Conservation (phyloP, 2,113 vertebrate genomes). For the Aptenodytes forsteri region DNA sequence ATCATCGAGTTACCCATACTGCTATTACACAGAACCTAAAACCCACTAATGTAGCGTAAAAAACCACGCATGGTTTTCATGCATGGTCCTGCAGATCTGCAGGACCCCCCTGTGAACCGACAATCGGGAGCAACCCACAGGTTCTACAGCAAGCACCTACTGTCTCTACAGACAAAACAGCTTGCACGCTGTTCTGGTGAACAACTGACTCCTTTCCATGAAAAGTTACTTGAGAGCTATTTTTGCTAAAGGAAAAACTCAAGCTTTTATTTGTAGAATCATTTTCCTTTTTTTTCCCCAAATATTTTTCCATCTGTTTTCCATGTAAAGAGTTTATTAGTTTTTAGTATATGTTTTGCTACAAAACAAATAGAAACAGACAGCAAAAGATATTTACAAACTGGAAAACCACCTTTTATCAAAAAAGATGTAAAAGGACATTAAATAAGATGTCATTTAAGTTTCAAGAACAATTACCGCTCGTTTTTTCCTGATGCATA, state of each 20-base stretch:
- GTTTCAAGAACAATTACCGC: slow-evolving; percentile 32
- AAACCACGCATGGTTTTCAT: too few species aligned
- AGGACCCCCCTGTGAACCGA: accelerated
- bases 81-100: too few species aligned
- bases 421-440: too few species aligned
- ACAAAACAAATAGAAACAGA: too few species aligned
- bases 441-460: too few species aligned
- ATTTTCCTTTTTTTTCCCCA: too few species aligned
- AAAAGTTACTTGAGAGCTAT: neutral
- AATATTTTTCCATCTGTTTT: neutral
- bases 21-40: too few species aligned
- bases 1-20: too few species aligned
- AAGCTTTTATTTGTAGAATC: neutral
- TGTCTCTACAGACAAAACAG: neutral
- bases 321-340: accelerated
- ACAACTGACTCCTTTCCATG: neutral
- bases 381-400: too few species aligned
- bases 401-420: too few species aligned
- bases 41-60: too few species aligned
- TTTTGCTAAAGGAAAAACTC: neutral
- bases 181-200: neutral
- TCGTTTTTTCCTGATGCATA: slow-evolving; percentile 77
- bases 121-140: accelerated
- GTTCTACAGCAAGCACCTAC: neutral
- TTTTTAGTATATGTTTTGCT: too few species aligned